phyloP scores from a whole-genome alignment of 2,888 invertebrate genomes.

The Sisyra nigra region DNA sequence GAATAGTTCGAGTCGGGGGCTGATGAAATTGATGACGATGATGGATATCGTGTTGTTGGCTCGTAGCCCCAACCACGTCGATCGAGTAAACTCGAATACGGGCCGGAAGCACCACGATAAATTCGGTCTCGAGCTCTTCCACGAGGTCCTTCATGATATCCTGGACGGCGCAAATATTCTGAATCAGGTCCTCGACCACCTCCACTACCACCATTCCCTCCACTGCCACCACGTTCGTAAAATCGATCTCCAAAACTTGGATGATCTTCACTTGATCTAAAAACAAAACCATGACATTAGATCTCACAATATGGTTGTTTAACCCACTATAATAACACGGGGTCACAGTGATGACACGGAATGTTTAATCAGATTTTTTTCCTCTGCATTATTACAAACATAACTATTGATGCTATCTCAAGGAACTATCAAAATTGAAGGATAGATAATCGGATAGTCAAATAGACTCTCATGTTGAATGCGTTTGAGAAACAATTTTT shows the following conservation, averaged over 20 bases:
- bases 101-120: conserved; percentile 19
- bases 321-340: too few species aligned
- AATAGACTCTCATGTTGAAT: too few species aligned
- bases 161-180: conserved; percentile 24
- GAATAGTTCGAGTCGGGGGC: conserved; percentile 21
- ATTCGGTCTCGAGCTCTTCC: conserved; percentile 27
- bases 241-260: conserved; percentile 32
- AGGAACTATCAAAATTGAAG: too few species aligned
- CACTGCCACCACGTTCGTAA: conserved; percentile 29
- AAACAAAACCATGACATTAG: conserved; percentile 9
- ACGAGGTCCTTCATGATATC: conserved; percentile 27
- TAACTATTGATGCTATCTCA: too few species aligned
- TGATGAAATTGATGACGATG: conserved; percentile 13
- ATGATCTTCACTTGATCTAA: conserved; percentile 35
- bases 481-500: too few species aligned
- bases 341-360: not conserved
- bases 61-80: conserved; percentile 11
- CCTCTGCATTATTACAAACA: too few species aligned
- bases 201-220: conserved; percentile 18
- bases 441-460: too few species aligned
- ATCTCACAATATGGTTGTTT: too few species aligned
- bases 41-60: conserved; percentile 10
- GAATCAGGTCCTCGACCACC: conserved; percentile 12
- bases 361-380: not conserved
- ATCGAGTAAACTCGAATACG: conserved; percentile 11